Base-by-base conservation (phyloP, 2,797 vertebrate species). In the Macropodus opercularis region DNA sequence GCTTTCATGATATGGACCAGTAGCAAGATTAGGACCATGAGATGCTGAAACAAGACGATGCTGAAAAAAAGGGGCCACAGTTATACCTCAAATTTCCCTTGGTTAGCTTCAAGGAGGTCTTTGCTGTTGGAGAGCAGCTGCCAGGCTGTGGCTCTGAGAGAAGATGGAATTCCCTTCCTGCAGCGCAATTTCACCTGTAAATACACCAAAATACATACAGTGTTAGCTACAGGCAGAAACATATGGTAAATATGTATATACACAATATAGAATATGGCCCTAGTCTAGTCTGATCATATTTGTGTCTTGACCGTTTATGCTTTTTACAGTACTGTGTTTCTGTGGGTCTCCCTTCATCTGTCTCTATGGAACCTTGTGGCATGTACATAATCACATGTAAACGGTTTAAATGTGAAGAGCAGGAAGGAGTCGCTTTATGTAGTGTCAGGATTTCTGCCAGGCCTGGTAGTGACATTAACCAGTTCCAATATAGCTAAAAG, bases 101-200 rank as follows among this genome's bases (percentile, higher is more conserved):
- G 77, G 83, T 96, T 97, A 64, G 92, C 89, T 0, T 90, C 88
- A 26, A 97, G 87, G 19, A 97, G 94, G 3, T 97, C 94, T 52
- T 94, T 89, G 76, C 95, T 96, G 82, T 94, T 94, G 36, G 94
- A 97, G 21, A 97, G 92, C 62, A 94, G 90, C 85, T 96, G 95
- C 96, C 96, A 97, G 34, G 96, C 95, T 79, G 85, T 94, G 57
- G 92, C 56, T 67, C 96, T 87, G 54, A 97, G 92, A 21, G 96
- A 97, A 0, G 96, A 96, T 1, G 96, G 96, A 50, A 97, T 91
- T 6, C 96, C 96, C 84, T 97, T 97, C 78, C 95, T 91, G 81
- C 95, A 97, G 44, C 96, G 94, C 41, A 97, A 59, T 85, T 97
- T 97, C 72, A 97, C 94, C 96, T 97, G 69, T 3, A 63, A 51